Conservation (phyloP, 2,888 invertebrate species). For the Charanyca ferruginea region DNA sequence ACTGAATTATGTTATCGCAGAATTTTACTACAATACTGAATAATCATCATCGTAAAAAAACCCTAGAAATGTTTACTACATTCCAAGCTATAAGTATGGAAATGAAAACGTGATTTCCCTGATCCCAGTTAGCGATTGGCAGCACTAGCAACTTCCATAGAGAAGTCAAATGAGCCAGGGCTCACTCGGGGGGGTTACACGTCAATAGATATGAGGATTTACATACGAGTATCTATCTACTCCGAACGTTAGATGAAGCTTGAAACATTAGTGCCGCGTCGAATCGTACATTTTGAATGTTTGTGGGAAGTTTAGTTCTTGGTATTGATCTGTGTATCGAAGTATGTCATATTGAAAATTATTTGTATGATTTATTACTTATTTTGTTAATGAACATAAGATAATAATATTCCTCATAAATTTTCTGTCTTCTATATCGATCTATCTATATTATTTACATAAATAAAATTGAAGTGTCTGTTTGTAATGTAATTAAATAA, state of each 20-base stretch:
- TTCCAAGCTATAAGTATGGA: slow-evolving; percentile 17
- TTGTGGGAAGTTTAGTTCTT: slow-evolving; percentile 18
- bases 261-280: slow-evolving; percentile 44
- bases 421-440: too few species aligned
- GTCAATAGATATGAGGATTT: slow-evolving; percentile 62
- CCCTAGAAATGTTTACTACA: background rate
- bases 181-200: slow-evolving; percentile 55
- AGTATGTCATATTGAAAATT: background rate
- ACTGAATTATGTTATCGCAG: background rate
- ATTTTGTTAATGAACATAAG: too few species aligned
- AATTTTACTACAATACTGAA: too few species aligned
- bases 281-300: slow-evolving; percentile 34
- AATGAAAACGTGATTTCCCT: slow-evolving; percentile 42
- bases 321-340: background rate
- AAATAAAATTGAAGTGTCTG: too few species aligned
- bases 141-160: slow-evolving; percentile 47
- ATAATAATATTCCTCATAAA: too few species aligned
- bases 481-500: too few species aligned
- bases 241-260: slow-evolving; percentile 52
- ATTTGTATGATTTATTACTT: background rate
- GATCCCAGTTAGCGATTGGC: slow-evolving; percentile 50
- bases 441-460: too few species aligned
- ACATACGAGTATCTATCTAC: slow-evolving; percentile 57
- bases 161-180: slow-evolving; percentile 56
- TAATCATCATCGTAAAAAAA: background rate